phyloP scores from a whole-genome alignment of 1,140 invertebrate species.

The Drosophila gunungcola region DNA sequence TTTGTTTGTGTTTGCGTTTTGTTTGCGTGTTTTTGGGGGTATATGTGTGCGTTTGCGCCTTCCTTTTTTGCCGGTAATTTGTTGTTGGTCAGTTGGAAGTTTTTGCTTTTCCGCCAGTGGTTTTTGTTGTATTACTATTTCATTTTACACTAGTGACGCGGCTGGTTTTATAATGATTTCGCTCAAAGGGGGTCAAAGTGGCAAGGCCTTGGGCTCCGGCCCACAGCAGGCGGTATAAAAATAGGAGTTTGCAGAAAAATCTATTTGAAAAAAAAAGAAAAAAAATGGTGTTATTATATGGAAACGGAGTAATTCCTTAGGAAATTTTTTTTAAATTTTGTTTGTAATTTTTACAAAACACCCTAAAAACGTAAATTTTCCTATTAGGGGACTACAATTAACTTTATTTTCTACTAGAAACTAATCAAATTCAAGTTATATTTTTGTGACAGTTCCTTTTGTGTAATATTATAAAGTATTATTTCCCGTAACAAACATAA shows the following conservation, averaged over 20 bases:
- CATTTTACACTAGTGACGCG: slow-evolving; percentile 24
- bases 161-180: slow-evolving; percentile 44
- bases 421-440: no score
- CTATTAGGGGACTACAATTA: no score
- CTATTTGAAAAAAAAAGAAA: no score
- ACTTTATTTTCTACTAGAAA: no score
- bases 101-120: not conserved
- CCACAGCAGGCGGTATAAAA: slow-evolving; percentile 5
- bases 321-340: no score
- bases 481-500: no score
- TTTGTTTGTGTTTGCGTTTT: slow-evolving; percentile 29
- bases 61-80: slow-evolving; percentile 45
- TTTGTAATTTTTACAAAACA: no score
- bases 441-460: no score
- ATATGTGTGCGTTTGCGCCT: slow-evolving; percentile 22
- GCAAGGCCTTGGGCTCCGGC: slow-evolving; percentile 22
- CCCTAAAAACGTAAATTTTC: no score
- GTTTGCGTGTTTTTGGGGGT: not conserved
- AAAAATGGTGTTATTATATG: no score
- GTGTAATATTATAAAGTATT: no score
- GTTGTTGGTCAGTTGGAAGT: not conserved
- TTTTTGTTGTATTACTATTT: slow-evolving; percentile 15
- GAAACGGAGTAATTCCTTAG: no score
- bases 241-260: not conserved
- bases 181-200: slow-evolving; percentile 33